These are phyloP conservation scores for Blera fallax DNA, from an alignment of 2,888 invertebrate genomes.

Conservation along the genomic window DNA sequence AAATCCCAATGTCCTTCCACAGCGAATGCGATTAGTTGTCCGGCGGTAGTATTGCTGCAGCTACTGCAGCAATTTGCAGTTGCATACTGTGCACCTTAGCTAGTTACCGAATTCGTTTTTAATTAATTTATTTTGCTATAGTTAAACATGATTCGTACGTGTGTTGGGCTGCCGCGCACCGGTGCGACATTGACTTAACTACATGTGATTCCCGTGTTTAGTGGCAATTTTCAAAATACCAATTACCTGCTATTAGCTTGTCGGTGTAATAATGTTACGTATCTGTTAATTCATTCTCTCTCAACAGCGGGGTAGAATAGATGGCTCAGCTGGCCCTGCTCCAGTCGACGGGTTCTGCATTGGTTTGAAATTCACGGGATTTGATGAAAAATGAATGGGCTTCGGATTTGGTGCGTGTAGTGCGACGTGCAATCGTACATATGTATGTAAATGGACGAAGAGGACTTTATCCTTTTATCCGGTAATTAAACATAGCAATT, in stretches of 20 bases:
- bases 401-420: not conserved
- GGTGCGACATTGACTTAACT: constrained; percentile 25
- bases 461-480: not conserved
- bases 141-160: constrained; percentile 50
- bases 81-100: not conserved
- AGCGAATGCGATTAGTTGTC: constrained; percentile 37
- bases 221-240: constrained; percentile 61
- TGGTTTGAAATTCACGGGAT: constrained; percentile 28
- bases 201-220: constrained; percentile 55
- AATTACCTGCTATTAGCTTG: constrained; percentile 61
- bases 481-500: not conserved
- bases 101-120: constrained; percentile 44
- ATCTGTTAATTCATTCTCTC: constrained; percentile 13
- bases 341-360: not conserved
- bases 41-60: not conserved
- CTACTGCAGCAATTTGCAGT: constrained; percentile 30
- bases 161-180: not conserved
- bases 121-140: constrained; percentile 63
- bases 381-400: constrained; percentile 33
- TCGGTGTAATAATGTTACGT: constrained; percentile 45
- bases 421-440: not conserved
- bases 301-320: not conserved
- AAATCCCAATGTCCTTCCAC: constrained; percentile 22
- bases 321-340: not conserved
- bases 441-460: not conserved